Evolutionary conservation across 2,888 invertebrate genomes (phyloP).

Genomic region (Microctonus hyperodae): DNA sequence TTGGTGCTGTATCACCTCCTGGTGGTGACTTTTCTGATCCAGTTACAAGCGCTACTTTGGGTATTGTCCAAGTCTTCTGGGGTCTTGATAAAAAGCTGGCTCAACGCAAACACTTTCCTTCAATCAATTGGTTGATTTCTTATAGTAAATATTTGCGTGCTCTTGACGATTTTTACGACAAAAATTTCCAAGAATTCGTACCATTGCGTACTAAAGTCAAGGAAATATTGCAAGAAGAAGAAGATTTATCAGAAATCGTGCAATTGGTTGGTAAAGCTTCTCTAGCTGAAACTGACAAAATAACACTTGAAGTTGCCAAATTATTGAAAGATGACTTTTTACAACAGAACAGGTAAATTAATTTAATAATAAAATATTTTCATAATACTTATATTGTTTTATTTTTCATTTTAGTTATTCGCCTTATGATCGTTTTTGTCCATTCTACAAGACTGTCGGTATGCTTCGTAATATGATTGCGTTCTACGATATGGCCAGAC

Average conservation of each 20-base stretch:
- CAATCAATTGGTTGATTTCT: slow-evolving; percentile 99
- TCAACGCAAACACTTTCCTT: slow-evolving; percentile 99
- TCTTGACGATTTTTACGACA: slow-evolving; percentile 99
- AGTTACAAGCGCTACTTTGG: slow-evolving; percentile 97
- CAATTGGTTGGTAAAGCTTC: slow-evolving; percentile 99
- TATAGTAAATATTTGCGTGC: slow-evolving; percentile 97
- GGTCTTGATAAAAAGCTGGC: slow-evolving; percentile 98
- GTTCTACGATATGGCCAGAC: slow-evolving; percentile 98
- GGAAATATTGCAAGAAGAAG: slow-evolving; percentile 98
- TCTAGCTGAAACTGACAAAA: slow-evolving; percentile 98
- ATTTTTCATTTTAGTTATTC: slow-evolving; percentile 75
- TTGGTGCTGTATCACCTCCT: slow-evolving; percentile 99
- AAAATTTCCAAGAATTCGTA: slow-evolving; percentile 96
- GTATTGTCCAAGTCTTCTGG: slow-evolving; percentile 99
- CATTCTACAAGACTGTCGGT: slow-evolving; percentile 99
- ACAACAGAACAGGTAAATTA: slow-evolving; percentile 91
- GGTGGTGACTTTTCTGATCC: slow-evolving; percentile 99
- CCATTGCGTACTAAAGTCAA: slow-evolving; percentile 94
- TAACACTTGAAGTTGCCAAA: slow-evolving; percentile 98
- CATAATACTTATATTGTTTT: too few species aligned
- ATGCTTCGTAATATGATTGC: slow-evolving; percentile 98
- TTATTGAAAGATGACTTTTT: slow-evolving; percentile 98
- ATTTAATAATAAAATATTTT: slow-evolving; percentile 3
- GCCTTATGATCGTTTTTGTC: slow-evolving; percentile 96
- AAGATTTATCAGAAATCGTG: slow-evolving; percentile 99